Evolutionary conservation across 2,113 vertebrate species (phyloP), one percentile per base, ranked within the genome.

Genomic region (Triplophysa siluroides): DNA sequence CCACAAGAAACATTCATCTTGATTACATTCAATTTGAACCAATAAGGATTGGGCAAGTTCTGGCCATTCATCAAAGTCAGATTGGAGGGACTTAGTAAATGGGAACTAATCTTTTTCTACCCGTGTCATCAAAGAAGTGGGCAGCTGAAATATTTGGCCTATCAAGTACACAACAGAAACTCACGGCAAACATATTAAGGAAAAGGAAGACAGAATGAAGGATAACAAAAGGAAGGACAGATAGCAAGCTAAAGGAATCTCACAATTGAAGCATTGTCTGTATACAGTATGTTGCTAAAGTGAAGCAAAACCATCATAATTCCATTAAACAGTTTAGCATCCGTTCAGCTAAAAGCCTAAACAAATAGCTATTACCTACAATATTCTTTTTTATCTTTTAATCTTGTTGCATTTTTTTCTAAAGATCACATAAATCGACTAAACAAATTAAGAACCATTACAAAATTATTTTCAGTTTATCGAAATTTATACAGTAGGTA

Each of bases 11-110:
- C 88, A 92, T 91, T 92, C 83, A 85, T 91, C 90, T 90, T 90
- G 90, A 91, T 92, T 92, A 90, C 84, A 83, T 87, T 87, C 86
- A 82, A 88, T 90, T 89, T 88, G 69, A 88, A 89, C 83, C 87
- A 84, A 87, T 90, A 88, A 91, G 85, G 89, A 90, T 78, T 78
- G 86, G 83, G 83, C 88, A 90, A 91, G 85, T 84, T 87, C 65
- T 78, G 81, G 81, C 78, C 81, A 88, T 92, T 90, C 83, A 87
- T 92, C 89, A 90, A 85, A 88, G 90, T 91, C 88, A 89, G 78
- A 77, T 84, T 82, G 56, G 58, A 75, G 84, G 77, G 80, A 84
- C 80, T 75, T 80, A 81, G 84, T 78, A 80, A 84, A 89, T 86
- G 85, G 81, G 82, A 83, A 78, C 80, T 76, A 45, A 79, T 82